phyloP scores from a whole-genome alignment of 2,888 invertebrate genomes.

The Aricia artaxerxes region DNA sequence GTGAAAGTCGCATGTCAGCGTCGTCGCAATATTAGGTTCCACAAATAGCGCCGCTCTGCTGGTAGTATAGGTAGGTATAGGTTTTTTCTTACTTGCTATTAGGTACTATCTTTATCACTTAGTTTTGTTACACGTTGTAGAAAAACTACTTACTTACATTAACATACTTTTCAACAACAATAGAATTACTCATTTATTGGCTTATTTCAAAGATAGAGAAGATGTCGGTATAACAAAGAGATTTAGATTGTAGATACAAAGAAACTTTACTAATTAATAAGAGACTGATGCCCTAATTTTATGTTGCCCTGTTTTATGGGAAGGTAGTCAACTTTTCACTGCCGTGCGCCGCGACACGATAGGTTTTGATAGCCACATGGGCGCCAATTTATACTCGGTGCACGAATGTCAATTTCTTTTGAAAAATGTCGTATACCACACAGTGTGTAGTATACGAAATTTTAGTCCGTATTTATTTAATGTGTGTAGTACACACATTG shows the following conservation, averaged over 20 bases:
- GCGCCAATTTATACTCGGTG: not conserved
- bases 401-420: too few relatives aligned
- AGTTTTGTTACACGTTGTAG: too few relatives aligned
- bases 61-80: too few relatives aligned
- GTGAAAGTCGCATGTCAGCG: conserved; percentile 15
- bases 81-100: too few relatives aligned
- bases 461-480: too few relatives aligned
- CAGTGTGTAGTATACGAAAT: too few relatives aligned
- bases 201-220: not conserved
- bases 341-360: not conserved
- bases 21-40: not conserved
- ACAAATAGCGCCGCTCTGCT: not conserved
- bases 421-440: too few relatives aligned
- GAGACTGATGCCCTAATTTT: not conserved
- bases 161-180: not conserved
- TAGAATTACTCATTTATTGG: not conserved
- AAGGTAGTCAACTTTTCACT: not conserved
- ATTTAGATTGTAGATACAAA: not conserved
- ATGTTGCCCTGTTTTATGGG: not conserved
- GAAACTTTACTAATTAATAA: not conserved
- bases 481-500: too few relatives aligned
- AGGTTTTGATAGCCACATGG: not conserved
- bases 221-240: not conserved
- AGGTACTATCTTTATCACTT: too few relatives aligned
- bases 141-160: too few relatives aligned